Percentiles rank a stretch among this genome's conserved stretches.
Evolutionary conservation across 2,113 vertebrate genomes (phyloP).

Genomic region (Anguilla rostrata): DNA sequence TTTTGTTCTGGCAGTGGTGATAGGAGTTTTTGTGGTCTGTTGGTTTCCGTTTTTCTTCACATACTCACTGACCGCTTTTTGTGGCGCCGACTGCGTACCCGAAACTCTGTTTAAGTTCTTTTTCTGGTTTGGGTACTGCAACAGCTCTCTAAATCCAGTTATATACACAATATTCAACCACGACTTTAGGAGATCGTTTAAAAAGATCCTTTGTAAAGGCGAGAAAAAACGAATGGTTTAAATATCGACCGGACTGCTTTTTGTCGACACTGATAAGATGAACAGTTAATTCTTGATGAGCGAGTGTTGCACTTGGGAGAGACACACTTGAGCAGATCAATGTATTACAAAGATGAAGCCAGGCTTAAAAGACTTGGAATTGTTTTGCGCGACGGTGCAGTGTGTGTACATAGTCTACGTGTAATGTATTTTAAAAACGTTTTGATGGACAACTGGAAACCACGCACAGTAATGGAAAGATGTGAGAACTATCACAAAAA

Average conservation of each 20-base stretch:
- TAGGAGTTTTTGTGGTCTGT: conserved; percentile 91
- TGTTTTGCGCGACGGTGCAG: neutral
- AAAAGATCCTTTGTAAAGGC: conserved; percentile 83
- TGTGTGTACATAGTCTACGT: neutral
- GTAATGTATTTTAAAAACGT: neutral
- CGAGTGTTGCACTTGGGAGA: neutral
- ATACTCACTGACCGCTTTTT: conserved; percentile 82
- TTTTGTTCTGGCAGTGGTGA: conserved; percentile 79
- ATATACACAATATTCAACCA: conserved; percentile 94
- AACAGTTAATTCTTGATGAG: neutral
- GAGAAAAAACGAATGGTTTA: neutral
- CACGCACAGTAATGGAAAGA: neutral
- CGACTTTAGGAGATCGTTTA: conserved; percentile 88
- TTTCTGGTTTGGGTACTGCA: conserved; percentile 92
- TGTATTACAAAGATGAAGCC: neutral
- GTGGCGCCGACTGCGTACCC: conserved; percentile 73
- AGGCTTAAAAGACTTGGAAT: neutral
- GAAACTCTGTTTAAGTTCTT: conserved; percentile 86
- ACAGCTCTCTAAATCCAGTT: conserved; percentile 84
- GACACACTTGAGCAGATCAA: neutral
- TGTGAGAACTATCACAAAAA: neutral
- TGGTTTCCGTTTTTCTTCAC: conserved; percentile 98
- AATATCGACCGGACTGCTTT: neutral
- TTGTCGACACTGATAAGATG: neutral
- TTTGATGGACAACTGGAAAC: neutral